Evolutionary conservation across 1,140 invertebrate species (phyloP), one percentile per base, ranked within the genome.

Genomic region (Dendroctonus valens): DNA sequence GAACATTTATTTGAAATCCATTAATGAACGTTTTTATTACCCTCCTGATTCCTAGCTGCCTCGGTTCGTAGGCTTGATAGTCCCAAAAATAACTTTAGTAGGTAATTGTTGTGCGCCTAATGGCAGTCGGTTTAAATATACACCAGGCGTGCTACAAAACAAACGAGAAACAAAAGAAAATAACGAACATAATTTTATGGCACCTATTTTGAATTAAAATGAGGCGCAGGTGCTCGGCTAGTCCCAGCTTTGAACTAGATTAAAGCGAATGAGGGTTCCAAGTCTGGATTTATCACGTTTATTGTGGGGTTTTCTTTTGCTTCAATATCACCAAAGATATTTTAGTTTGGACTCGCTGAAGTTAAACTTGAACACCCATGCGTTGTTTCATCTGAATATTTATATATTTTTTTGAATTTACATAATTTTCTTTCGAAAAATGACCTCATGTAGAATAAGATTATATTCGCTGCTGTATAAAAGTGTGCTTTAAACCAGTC

Each of bases 91-190:
- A 63, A 44, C 60, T 63, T 53, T 63, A 63, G 60, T 52, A 63
- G 60, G 60, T 63, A 63, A 63, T 63, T 63, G 60, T 63, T 63
- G 54, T 63, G 60, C n/a, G 60, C 60, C 50, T 63, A 63, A 63
- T 63, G 60, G 60, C 51, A 52, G 51, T n/a, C 9, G 60, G 42
- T 63, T 53, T 53, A 63, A 63, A 63, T 63, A 63, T 63, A 63
- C 60, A 63, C 51, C 41, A 37, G 39, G 41, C 49, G 50, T 53
- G 41, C 40, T 15, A 38, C 48, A 60, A 63, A 63, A 63, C 51
- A 63, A 63, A 63, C 46, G 44, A 41, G 41, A 54, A 26, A 37
- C 40, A 42, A 50, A 51, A 26, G 50, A 53, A 63, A 63, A 63
- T 63, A 63, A 63, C 54, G 60, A 54, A 53, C 60, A 53, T 63